phyloP scores from a whole-genome alignment of 23 tunicate species.

The Pegea sp. region DNA sequence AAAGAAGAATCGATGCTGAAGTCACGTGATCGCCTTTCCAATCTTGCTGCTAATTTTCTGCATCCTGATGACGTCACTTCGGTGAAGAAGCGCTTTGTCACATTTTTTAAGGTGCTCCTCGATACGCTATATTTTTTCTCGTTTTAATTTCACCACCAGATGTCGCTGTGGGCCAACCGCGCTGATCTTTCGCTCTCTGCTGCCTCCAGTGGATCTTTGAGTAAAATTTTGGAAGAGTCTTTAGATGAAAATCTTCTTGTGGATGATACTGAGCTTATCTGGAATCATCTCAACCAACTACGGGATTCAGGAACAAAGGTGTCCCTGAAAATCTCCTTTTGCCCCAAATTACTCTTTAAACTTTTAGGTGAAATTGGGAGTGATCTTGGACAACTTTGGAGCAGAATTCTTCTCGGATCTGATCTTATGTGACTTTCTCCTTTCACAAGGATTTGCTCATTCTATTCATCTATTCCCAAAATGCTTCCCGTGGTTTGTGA shows the following conservation, averaged over 20 bases:
- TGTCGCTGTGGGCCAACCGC: slow-evolving; percentile 79
- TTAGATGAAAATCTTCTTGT: slow-evolving; percentile 11
- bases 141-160: slow-evolving; percentile 15
- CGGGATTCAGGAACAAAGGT: too few species aligned
- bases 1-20: too few species aligned
- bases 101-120: too few species aligned
- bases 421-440: slow-evolving; percentile 47
- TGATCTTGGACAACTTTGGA: slow-evolving; percentile 52
- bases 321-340: too few species aligned
- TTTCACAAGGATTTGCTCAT: slow-evolving; percentile 10
- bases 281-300: slow-evolving; percentile 6
- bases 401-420: slow-evolving; percentile 64
- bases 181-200: slow-evolving; percentile 78
- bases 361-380: too few species aligned
- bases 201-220: slow-evolving; percentile 18
- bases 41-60: too few species aligned
- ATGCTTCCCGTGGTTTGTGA: slow-evolving; percentile 79
- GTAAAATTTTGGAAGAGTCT: slow-evolving; percentile 13
- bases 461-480: slow-evolving; percentile 39
- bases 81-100: too few species aligned
- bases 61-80: too few species aligned
- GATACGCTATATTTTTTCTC: too few species aligned
- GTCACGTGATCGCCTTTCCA: too few species aligned
- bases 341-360: too few species aligned
- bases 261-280: slow-evolving; percentile 15